phyloP scores from a whole-genome alignment of 2,797 vertebrate genomes.

The Hyperoplus lanceolatus region DNA sequence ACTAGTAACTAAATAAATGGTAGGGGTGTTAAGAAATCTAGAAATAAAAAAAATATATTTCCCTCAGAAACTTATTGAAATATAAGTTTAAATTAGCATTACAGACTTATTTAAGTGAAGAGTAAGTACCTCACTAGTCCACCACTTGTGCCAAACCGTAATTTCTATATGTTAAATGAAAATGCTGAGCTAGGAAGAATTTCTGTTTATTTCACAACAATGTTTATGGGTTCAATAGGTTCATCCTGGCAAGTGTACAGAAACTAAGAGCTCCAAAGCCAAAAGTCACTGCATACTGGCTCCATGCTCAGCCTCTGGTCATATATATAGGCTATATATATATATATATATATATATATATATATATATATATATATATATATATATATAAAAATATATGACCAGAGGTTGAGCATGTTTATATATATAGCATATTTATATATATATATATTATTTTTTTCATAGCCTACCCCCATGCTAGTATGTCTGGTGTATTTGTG shows the following conservation, averaged over 20 bases:
- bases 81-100: background rate
- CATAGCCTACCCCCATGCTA: background rate
- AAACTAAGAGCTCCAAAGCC: background rate
- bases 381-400: no score
- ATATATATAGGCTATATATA: background rate
- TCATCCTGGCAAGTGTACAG: slow-evolving; percentile 15
- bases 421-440: no score
- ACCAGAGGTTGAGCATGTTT: no score
- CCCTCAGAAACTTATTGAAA: background rate
- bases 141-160: background rate
- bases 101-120: background rate
- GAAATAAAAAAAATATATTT: no score
- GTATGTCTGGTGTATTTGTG: no score
- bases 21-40: no score
- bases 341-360: background rate
- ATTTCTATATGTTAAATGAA: slow-evolving; percentile 9
- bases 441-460: background rate
- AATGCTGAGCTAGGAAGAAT: background rate
- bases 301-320: slow-evolving; percentile 1
- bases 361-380: background rate
- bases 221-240: background rate
- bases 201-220: background rate
- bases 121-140: no score
- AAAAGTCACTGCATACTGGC: slow-evolving; percentile 6
- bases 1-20: no score